Evolutionary conservation across 1,140 invertebrate species (phyloP), one percentile per base, ranked within the genome.

Genomic region (Manduca sexta): DNA sequence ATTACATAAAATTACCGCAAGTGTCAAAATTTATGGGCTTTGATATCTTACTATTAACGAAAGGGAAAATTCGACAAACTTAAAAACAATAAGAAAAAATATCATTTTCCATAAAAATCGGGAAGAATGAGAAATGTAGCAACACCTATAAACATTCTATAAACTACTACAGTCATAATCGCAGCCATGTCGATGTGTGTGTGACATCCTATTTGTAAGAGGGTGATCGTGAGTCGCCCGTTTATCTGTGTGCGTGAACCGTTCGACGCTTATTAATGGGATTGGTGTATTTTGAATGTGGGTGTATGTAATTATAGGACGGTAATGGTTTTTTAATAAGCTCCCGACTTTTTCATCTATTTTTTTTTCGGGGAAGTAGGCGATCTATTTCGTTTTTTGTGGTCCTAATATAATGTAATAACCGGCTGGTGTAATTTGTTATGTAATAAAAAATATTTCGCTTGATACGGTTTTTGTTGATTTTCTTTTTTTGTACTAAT

Each of bases 311-410:
- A 81, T 83, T 81, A 81, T 78, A 66, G 64, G 48, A 66, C 56
- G 44, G 58, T 74, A 75, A 74, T 78, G 68, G 59, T 76, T 79
- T 77, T 78, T 80, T 80, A 75, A 79, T 79, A 79, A 75, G 69
- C 57, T 61, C 56, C 53, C 33, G 61, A 57, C 46, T 61, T 68
- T 69, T 70, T 71, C 54, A 45, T 35, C 41, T 35, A 34, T 35
- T 18, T 41, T 41, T 41, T 30, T 29, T 45, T 54, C 34, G 13
- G 30, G 8, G 34, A 40, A 33, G 33, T 30, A n/a, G n/a, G n/a
- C n/a, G 30, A 49, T 46, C 43, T 52, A 55, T 51, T 35, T 60
- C 42, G 3, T 46, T 56, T 50, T 37, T 56, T 15, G 39, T 33
- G 17, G 21, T 45, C 39, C 13, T 37, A 4, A 50, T 31, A 50